Conservation (phyloP, 2,888 invertebrate species). For the Anarsia innoxiella region DNA sequence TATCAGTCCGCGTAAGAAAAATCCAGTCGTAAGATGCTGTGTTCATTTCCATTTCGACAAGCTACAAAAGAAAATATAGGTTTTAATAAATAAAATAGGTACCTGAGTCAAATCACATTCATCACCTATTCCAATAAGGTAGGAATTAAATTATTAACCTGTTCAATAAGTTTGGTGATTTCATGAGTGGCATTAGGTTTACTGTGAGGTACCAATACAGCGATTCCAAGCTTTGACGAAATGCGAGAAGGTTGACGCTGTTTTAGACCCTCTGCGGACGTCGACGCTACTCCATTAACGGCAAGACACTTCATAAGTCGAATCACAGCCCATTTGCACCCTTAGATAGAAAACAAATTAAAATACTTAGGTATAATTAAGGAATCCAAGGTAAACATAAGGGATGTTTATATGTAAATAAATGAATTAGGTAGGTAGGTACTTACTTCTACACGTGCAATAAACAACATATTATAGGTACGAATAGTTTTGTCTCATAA, state of each 20-base stretch:
- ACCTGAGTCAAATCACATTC: too few species aligned
- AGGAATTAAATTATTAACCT: conserved; percentile 26
- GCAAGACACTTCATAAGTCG: conserved; percentile 54
- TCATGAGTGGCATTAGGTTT: conserved; percentile 29
- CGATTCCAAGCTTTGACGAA: conserved; percentile 39
- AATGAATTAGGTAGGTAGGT: too few species aligned
- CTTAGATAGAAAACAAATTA: too few species aligned
- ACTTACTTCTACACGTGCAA: too few species aligned
- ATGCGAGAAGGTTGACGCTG: conserved; percentile 22
- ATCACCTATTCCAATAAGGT: neutral
- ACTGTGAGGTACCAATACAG: conserved; percentile 36
- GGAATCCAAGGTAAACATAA: too few species aligned
- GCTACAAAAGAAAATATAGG: conserved; percentile 30
- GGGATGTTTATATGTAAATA: too few species aligned
- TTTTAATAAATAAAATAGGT: neutral
- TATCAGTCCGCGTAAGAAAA: conserved; percentile 36
- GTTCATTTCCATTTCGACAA: conserved; percentile 43
- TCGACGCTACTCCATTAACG: conserved; percentile 53
- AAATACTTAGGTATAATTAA: too few species aligned
- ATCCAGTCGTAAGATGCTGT: conserved; percentile 57
- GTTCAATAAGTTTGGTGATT: conserved; percentile 30
- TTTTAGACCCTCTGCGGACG: conserved; percentile 26
- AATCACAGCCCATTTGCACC: conserved; percentile 46
- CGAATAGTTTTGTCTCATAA: too few species aligned
- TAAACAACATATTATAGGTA: too few species aligned